Conservation (phyloP, 2,113 vertebrate genomes). For the Triplophysa rosa region DNA sequence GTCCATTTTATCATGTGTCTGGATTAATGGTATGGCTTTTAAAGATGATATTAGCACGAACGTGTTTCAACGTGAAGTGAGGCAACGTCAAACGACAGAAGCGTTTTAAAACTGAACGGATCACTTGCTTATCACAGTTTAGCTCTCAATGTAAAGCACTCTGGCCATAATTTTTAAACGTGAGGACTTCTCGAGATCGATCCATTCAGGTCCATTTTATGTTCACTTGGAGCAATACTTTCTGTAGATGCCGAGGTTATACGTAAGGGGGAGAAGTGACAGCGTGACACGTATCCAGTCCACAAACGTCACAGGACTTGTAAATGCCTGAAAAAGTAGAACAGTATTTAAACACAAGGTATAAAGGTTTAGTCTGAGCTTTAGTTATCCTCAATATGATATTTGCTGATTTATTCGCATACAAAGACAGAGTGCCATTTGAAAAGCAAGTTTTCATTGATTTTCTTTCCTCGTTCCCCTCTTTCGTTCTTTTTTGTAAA, state of each 20-base stretch:
- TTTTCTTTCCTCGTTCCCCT: neutral
- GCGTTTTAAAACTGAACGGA: slow-evolving; percentile 26
- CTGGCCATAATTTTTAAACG: slow-evolving; percentile 38
- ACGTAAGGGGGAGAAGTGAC: neutral
- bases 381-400: neutral
- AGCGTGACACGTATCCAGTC: neutral
- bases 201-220: slow-evolving; percentile 26
- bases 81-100: slow-evolving; percentile 9
- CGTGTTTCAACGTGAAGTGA: neutral
- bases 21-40: neutral
- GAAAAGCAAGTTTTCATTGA: neutral
- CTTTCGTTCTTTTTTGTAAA: neutral
- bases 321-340: neutral
- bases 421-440: slow-evolving; percentile 3
- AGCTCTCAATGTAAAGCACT: slow-evolving; percentile 9
- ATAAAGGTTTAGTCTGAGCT: neutral
- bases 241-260: slow-evolving; percentile 8
- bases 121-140: slow-evolving; percentile 30
- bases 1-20: neutral
- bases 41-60: neutral
- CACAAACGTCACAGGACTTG: neutral
- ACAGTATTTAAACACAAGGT: slow-evolving; percentile 12
- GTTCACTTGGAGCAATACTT: slow-evolving; percentile 33
- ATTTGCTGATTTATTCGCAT: neutral
- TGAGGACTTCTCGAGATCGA: slow-evolving; percentile 11